Evolutionary conservation across 2,888 invertebrate genomes (phyloP).

Genomic region (Drosophila anomalata): DNA sequence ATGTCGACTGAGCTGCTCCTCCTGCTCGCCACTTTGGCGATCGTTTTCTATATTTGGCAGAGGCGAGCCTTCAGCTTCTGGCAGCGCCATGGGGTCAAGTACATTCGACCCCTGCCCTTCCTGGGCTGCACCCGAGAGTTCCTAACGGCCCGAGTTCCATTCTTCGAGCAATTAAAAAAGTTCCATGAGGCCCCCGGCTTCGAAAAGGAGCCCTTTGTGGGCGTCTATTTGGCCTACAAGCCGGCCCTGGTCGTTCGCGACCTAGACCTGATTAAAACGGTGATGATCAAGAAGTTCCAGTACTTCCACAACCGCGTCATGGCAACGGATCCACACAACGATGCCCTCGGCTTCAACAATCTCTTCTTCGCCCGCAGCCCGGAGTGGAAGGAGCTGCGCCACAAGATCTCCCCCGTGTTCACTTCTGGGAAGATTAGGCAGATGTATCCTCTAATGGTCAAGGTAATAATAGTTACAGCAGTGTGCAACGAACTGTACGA

Average conservation of each 20-base stretch:
- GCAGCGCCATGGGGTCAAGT: conserved; percentile 79
- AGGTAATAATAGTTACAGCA: conserved; percentile 52
- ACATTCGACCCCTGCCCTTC: conserved; percentile 77
- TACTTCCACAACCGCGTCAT: conserved; percentile 81
- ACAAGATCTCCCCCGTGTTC: conserved; percentile 84
- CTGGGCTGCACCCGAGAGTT: conserved; percentile 82
- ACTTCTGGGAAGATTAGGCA: conserved; percentile 82
- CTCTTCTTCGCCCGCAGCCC: conserved; percentile 83
- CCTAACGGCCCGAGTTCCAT: conserved; percentile 62
- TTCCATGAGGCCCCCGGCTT: conserved; percentile 55
- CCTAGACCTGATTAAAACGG: conserved; percentile 82
- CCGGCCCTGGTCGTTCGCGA: conserved; percentile 83
- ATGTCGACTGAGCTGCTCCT: conserved; percentile 28
- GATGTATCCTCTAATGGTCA: conserved; percentile 78
- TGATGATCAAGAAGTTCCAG: conserved; percentile 84
- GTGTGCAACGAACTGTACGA: too few relatives aligned
- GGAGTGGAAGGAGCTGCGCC: conserved; percentile 83
- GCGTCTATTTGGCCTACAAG: conserved; percentile 82
- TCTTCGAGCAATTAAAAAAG: conserved; percentile 76
- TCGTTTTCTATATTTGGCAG: conserved; percentile 63
- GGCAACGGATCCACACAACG: conserved; percentile 71
- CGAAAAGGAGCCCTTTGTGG: conserved; percentile 67
- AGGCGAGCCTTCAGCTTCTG: conserved; percentile 61
- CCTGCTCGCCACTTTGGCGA: conserved; percentile 38
- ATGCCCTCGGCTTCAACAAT: conserved; percentile 82